Percentiles rank a stretch among this genome's conserved stretches.
phyloP scores from a whole-genome alignment of 2,797 vertebrate genomes.

The Lerista edwardsae region DNA sequence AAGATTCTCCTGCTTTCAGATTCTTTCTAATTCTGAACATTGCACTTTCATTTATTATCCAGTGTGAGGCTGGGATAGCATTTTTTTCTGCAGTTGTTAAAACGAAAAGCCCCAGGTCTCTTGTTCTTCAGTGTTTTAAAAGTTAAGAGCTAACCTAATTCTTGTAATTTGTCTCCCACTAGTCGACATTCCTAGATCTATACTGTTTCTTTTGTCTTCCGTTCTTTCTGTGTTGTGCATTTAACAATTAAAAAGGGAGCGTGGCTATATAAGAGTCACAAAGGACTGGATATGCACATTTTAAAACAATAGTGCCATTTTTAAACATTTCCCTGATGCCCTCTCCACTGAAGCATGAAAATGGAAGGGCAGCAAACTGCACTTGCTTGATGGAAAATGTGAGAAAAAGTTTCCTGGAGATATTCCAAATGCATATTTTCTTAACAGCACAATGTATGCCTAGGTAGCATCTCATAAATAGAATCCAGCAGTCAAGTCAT shows the following conservation, averaged over 20 bases:
- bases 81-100: background rate
- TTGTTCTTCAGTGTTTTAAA: constrained; percentile 5
- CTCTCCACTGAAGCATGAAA: constrained; percentile 23
- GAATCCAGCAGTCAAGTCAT: constrained; percentile 77
- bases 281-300: background rate
- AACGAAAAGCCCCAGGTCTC: background rate
- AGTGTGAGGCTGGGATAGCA: background rate
- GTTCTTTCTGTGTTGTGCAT: background rate
- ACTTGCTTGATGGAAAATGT: constrained; percentile 62
- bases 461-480: constrained; percentile 84
- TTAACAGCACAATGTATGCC: constrained; percentile 79
- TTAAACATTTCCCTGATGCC: background rate
- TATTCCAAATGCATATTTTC: constrained; percentile 74
- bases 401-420: constrained; percentile 72
- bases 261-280: background rate
- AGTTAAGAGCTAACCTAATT: background rate
- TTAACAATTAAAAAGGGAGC: background rate
- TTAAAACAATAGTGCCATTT: background rate
- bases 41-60: background rate
- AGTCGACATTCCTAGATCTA: too few species aligned
- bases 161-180: background rate
- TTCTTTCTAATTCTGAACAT: background rate
- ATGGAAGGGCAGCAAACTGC: constrained; percentile 60
- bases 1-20: background rate
- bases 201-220: too few species aligned